A percentile compares a stretch with the other conserved stretches of the same genome.
phyloP scores from a whole-genome alignment of 2,113 vertebrate genomes.

The Vulpes lagopus region DNA sequence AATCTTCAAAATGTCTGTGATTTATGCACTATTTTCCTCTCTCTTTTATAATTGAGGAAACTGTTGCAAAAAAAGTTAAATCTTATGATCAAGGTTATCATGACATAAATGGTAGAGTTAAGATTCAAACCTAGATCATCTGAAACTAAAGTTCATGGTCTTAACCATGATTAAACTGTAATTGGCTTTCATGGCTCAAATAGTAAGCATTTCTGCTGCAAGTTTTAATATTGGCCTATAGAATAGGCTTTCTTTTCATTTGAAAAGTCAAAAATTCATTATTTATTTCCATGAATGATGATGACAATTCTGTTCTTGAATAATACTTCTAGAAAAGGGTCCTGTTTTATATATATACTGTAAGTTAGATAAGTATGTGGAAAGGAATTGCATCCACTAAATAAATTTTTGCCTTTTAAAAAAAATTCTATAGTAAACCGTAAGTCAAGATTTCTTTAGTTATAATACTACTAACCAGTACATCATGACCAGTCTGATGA shows the following conservation, averaged over 20 bases:
- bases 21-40: neutral
- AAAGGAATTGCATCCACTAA: neutral
- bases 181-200: neutral
- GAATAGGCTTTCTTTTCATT: neutral
- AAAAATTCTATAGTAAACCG: neutral
- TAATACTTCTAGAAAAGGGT: neutral
- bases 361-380: neutral
- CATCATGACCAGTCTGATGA: neutral
- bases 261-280: neutral
- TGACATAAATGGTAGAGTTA: neutral
- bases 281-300: neutral
- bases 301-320: conserved; percentile 32
- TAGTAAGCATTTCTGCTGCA: neutral
- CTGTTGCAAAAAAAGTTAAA: neutral
- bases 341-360: neutral
- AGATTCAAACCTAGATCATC: neutral
- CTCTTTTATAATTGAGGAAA: neutral
- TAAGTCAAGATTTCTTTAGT: conserved; percentile 3
- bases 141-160: neutral
- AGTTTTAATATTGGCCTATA: neutral
- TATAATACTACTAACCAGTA: neutral
- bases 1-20: neutral
- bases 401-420: neutral
- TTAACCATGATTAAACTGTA: neutral
- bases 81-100: neutral